Evolutionary conservation across 2,797 vertebrate species (phyloP).

Genomic region (Sphaeramia orbicularis): DNA sequence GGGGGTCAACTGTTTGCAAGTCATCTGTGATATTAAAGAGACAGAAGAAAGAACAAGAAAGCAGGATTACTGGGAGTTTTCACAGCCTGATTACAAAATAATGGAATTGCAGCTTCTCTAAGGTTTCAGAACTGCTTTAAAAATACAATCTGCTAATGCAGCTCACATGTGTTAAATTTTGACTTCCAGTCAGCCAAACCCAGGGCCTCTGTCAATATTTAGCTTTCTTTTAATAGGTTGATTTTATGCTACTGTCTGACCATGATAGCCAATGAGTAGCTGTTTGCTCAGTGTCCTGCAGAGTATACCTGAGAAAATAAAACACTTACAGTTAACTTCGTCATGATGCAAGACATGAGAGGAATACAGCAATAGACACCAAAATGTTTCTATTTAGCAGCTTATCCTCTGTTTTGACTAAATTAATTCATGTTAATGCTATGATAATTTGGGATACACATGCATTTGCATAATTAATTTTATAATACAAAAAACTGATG

Average conservation of each 20-base stretch:
- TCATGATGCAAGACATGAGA: slow-evolving; percentile 9
- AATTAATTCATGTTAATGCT: neutral
- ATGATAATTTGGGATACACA: slow-evolving; percentile 3
- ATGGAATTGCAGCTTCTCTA: slow-evolving; percentile 26
- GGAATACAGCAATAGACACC: slow-evolving; percentile 9
- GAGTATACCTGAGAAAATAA: slow-evolving; percentile 61
- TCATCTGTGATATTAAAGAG: slow-evolving; percentile 68
- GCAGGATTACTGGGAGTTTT: slow-evolving; percentile 27
- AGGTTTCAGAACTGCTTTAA: slow-evolving; percentile 25
- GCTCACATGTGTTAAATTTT: slow-evolving; percentile 70
- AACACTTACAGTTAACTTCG: slow-evolving; percentile 31
- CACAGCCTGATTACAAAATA: slow-evolving; percentile 36
- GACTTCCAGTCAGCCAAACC: slow-evolving; percentile 72
- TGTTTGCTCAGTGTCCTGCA: slow-evolving; percentile 47
- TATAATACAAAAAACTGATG: neutral
- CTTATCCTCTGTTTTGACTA: slow-evolving; percentile 17
- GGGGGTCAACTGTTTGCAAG: slow-evolving; percentile 66
- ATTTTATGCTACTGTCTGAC: slow-evolving; percentile 81
- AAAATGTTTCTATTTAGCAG: neutral
- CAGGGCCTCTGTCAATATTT: slow-evolving; percentile 84
- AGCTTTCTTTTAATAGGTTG: slow-evolving; percentile 74
- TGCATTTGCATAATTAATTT: slow-evolving; percentile 2
- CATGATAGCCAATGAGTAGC: slow-evolving; percentile 69
- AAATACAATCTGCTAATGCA: slow-evolving; percentile 39
- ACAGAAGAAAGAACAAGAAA: slow-evolving; percentile 9